These are phyloP conservation scores for Schizaphis graminum DNA, from an alignment of 2,888 invertebrate genomes.

Conservation along the genomic window DNA sequence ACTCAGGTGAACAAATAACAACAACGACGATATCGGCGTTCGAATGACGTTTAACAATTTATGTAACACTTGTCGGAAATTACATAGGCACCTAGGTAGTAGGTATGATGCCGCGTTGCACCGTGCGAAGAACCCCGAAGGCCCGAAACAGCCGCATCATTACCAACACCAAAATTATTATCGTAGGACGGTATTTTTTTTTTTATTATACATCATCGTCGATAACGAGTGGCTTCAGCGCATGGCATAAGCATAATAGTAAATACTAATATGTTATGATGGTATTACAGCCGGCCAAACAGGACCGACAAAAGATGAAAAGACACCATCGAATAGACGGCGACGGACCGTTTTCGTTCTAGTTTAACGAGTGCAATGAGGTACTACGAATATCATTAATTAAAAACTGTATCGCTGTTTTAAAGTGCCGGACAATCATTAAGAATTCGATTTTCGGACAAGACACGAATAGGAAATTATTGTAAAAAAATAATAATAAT, in stretches of 20 bases:
- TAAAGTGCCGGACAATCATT: background rate
- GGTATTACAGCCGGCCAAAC: background rate
- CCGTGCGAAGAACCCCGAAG: background rate
- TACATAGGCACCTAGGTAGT: background rate
- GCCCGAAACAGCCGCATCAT: background rate
- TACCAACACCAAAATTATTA: slow-evolving; percentile 44
- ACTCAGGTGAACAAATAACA: slow-evolving; percentile 27
- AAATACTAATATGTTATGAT: background rate
- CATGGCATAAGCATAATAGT: background rate
- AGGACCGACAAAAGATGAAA: background rate
- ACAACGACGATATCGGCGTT: background rate
- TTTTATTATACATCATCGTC: background rate
- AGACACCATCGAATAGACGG: background rate
- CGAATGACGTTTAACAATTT: background rate
- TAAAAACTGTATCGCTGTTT: background rate
- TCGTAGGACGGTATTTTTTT: slow-evolving; percentile 44
- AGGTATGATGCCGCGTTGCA: background rate
- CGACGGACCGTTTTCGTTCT: background rate
- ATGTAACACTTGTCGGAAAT: background rate
- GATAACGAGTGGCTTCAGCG: background rate
- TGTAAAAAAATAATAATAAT: background rate
- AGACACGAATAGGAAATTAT: background rate
- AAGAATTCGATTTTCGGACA: background rate
- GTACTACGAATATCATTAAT: background rate
- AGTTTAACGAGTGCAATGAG: background rate